These are phyloP conservation scores for Azorinus chamasolen DNA, from an alignment of 2,888 invertebrate genomes.

Conservation along the genomic window DNA sequence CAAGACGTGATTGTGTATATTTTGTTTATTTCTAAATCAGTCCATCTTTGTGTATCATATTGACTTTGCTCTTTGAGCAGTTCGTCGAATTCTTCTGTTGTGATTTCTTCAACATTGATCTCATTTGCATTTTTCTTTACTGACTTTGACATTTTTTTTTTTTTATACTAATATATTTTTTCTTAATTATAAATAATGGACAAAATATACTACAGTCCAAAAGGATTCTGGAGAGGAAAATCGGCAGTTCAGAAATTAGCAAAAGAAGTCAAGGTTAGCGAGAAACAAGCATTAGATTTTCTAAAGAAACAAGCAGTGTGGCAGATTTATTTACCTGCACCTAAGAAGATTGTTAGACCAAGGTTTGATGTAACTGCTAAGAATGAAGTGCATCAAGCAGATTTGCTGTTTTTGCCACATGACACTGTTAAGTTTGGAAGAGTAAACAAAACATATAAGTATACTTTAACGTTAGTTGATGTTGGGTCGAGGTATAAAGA, in stretches of 20 bases:
- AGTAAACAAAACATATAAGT: constrained; percentile 54
- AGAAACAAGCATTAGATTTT: constrained; percentile 33
- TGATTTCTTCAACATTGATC: constrained; percentile 15
- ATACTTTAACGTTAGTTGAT: constrained; percentile 59
- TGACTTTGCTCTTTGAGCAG: constrained; percentile 28
- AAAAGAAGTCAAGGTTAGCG: constrained; percentile 39
- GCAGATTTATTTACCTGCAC: constrained; percentile 54
- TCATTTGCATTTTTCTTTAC: no score
- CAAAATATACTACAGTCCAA: constrained; percentile 44
- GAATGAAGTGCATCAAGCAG: no score
- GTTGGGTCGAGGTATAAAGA: constrained; percentile 58
- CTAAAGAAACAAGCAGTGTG: constrained; percentile 39
- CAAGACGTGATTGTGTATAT: constrained; percentile 24
- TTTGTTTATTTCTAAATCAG: constrained; percentile 35
- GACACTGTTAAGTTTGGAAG: constrained; percentile 47
- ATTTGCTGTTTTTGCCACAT: no score
- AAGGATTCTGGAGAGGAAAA: constrained; percentile 43
- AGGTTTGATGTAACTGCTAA: constrained; percentile 50
- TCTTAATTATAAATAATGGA: constrained; percentile 27
- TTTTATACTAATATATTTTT: constrained; percentile 3
- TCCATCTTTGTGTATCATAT: constrained; percentile 36
- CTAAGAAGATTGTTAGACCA: constrained; percentile 50
- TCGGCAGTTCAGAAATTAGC: constrained; percentile 39
- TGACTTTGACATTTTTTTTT: constrained; percentile 15
- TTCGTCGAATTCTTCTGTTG: constrained; percentile 31